Base-by-base conservation (phyloP, 2,797 vertebrate genomes). In the Acanthopagrus latus region DNA sequence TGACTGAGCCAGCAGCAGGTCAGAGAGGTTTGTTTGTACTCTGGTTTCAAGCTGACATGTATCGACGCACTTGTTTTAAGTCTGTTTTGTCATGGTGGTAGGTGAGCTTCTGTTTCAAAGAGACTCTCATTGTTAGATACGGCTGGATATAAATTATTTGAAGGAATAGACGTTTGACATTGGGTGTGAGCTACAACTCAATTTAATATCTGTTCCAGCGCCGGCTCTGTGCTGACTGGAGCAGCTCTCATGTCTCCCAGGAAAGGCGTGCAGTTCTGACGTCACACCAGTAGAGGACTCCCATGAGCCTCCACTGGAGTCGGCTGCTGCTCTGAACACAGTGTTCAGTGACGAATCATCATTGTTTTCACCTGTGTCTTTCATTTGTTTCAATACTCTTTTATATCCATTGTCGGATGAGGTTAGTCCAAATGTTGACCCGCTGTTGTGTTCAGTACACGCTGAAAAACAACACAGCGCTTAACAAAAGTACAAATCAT, bases 251-350 rank as follows among this genome's bases (percentile, higher is more conserved):
- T 1, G 0, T 56, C 58, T 63, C 57, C 18, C 44, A 23, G 68
- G 47, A 57, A 63, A 81, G 25, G 55, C 4, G 9, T 80, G 88
- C 71, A 85, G 64, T 81, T 66, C 17, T 73, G 43, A 64, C 51
- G 51, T 66, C 10, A 18, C 3, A 38, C 88, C 93, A 91, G 78
- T 66, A 91, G 93, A 88, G 82, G 88, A 47, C 82, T 50, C 68
- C 44, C 60, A 11, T 63, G 69, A 84, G 77, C 86, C 77, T 86
- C 41, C 11, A 16, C 46, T 64, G 43, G 33, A 64, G 60, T 71
- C 71, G 54, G 71, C 65, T 13, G 21, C 44, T 50, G 21, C 63
- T 55, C 10, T 41, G 14, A 71, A 16, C 23, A 18, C 13, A 17
- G 5, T 54, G 16, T 17, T 75, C 9, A 57, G 12, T 64, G 38